These are phyloP conservation scores for Drosophila sechellia DNA, from an alignment of 1,140 invertebrate species.

Conservation along the genomic window DNA sequence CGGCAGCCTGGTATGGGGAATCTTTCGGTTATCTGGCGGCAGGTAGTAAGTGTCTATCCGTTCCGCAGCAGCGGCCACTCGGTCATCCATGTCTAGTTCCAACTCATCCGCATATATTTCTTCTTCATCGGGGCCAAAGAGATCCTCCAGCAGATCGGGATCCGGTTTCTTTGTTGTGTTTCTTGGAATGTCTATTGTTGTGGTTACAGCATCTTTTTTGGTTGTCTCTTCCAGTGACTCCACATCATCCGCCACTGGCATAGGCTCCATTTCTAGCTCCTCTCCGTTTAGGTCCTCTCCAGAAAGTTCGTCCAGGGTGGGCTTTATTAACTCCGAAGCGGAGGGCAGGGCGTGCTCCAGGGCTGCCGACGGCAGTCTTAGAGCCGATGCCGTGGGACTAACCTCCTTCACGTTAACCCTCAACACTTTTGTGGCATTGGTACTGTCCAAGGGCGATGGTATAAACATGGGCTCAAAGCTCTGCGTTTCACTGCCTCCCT, in stretches of 20 bases:
- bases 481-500: constrained; percentile 85
- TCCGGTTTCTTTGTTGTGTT: constrained; percentile 6
- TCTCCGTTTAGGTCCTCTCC: constrained; percentile 23
- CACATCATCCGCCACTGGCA: background rate
- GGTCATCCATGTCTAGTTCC: constrained; percentile 84
- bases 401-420: constrained; percentile 74
- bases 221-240: constrained; percentile 13
- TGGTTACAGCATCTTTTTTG: constrained; percentile 10
- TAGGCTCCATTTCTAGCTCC: constrained; percentile 7
- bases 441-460: constrained; percentile 88
- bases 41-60: constrained; percentile 89
- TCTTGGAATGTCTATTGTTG: constrained; percentile 3
- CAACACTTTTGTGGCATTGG: constrained; percentile 84
- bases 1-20: constrained; percentile 80
- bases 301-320: constrained; percentile 78
- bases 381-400: constrained; percentile 32
- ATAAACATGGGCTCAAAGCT: constrained; percentile 91
- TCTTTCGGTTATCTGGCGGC: constrained; percentile 86
- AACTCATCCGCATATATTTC: constrained; percentile 57
- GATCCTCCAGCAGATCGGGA: constrained; percentile 10
- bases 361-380: constrained; percentile 57
- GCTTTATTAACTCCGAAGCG: constrained; percentile 56
- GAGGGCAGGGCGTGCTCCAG: constrained; percentile 56
- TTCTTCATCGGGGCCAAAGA: constrained; percentile 58
- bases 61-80: constrained; percentile 89